These are phyloP conservation scores for Mastomys natalensis DNA, from an alignment of 2,113 vertebrate genomes.

Conservation along the genomic window DNA sequence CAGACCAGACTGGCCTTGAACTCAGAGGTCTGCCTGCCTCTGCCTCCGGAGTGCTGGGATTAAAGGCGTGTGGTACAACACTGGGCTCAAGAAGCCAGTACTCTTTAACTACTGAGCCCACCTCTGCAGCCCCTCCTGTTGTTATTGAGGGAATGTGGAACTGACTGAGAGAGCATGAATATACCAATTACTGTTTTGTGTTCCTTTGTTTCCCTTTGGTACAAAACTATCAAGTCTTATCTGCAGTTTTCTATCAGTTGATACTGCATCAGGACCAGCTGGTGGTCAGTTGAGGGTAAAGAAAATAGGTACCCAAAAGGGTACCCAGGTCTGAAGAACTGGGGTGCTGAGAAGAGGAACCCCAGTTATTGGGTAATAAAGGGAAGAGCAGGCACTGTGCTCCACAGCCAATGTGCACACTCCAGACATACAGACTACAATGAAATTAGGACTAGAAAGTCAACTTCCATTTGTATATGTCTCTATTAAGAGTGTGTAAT, in stretches of 20 bases:
- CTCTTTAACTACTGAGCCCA: background rate
- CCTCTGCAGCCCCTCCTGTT: background rate
- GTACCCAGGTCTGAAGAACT: background rate
- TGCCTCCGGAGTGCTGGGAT: background rate
- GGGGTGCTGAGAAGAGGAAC: background rate
- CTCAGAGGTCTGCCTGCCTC: background rate
- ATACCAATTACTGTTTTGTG: background rate
- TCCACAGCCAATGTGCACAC: background rate
- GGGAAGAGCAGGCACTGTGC: background rate
- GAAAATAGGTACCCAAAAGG: background rate
- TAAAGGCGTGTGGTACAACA: too few species aligned
- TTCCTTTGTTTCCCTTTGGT: conserved; percentile 28
- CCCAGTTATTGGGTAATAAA: background rate
- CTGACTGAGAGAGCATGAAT: background rate
- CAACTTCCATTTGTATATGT: background rate
- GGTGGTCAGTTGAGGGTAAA: background rate
- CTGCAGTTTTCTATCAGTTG: background rate
- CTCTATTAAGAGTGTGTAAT: background rate
- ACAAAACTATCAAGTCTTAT: background rate
- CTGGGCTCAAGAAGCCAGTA: background rate
- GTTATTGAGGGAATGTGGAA: background rate
- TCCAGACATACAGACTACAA: background rate
- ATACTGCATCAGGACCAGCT: background rate
- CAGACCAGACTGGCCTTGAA: background rate
- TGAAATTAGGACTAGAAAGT: background rate